These are phyloP conservation scores for Rhopalosiphum padi DNA, from an alignment of 1,140 invertebrate species.

Conservation along the genomic window DNA sequence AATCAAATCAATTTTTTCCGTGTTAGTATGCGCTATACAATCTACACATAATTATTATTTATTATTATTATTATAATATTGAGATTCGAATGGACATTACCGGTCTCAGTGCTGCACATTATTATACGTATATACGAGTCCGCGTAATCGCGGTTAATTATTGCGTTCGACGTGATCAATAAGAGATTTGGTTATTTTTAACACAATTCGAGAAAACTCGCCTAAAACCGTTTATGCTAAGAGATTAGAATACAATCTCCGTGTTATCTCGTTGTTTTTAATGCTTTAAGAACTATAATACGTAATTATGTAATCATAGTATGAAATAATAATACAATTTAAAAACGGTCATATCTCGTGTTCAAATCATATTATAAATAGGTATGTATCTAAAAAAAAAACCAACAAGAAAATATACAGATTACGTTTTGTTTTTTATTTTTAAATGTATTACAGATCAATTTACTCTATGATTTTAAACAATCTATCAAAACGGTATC, in stretches of 20 bases:
- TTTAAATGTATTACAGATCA: not conserved
- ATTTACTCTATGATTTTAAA: not conserved
- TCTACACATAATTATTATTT: not conserved
- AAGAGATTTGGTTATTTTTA: not conserved
- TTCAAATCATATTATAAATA: too few relatives aligned
- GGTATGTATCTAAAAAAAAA: not conserved
- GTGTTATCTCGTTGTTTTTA: not conserved
- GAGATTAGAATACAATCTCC: not conserved
- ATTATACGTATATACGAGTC: not conserved
- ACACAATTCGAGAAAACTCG: not conserved
- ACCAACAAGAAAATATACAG: not conserved
- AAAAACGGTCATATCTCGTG: not conserved
- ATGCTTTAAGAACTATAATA: not conserved
- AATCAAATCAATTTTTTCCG: not conserved
- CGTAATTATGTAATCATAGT: not conserved
- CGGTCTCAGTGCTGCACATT: too few relatives aligned
- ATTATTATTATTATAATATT: not conserved
- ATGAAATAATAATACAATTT: not conserved
- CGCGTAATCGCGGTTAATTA: not conserved
- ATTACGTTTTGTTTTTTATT: not conserved
- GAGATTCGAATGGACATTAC: not conserved
- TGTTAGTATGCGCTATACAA: not conserved
- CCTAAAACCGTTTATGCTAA: not conserved
- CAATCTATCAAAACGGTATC: not conserved
- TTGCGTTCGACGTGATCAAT: not conserved